These are phyloP conservation scores for Dipodomys spectabilis DNA, from an alignment of 2,113 vertebrate genomes.

Conservation along the genomic window DNA sequence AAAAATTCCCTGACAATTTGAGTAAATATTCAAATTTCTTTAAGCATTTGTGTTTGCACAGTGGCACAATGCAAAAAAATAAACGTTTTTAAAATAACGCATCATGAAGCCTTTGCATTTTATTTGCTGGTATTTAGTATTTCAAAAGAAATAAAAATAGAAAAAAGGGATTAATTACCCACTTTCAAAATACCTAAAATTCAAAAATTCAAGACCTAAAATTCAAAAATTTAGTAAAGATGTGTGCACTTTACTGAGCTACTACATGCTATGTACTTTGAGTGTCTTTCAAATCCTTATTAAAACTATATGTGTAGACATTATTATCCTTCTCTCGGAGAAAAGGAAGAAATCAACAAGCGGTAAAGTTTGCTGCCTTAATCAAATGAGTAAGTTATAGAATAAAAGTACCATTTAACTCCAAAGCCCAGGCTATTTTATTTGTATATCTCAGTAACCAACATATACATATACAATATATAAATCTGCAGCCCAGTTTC, in stretches of 20 bases:
- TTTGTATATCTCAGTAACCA: background rate
- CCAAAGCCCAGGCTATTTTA: background rate
- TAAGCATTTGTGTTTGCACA: background rate
- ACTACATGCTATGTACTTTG: background rate
- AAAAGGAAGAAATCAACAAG: background rate
- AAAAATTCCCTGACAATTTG: background rate
- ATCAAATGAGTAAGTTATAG: background rate
- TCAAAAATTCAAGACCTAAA: too few relatives aligned
- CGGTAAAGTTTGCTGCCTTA: background rate
- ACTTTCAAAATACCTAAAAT: slow-evolving; percentile 26
- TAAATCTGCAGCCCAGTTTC: background rate
- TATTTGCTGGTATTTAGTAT: background rate
- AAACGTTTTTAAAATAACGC: too few relatives aligned
- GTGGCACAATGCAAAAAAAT: background rate
- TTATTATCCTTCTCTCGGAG: background rate
- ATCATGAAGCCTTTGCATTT: background rate
- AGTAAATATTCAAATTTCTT: background rate
- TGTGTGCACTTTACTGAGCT: background rate
- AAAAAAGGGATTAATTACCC: background rate
- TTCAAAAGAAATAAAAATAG: background rate
- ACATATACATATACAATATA: background rate
- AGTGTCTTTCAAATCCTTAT: background rate
- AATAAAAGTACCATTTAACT: background rate
- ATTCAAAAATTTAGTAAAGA: background rate
- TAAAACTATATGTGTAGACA: background rate